These are phyloP conservation scores for Luperina testacea DNA, from an alignment of 2,888 invertebrate genomes.

Conservation along the genomic window DNA sequence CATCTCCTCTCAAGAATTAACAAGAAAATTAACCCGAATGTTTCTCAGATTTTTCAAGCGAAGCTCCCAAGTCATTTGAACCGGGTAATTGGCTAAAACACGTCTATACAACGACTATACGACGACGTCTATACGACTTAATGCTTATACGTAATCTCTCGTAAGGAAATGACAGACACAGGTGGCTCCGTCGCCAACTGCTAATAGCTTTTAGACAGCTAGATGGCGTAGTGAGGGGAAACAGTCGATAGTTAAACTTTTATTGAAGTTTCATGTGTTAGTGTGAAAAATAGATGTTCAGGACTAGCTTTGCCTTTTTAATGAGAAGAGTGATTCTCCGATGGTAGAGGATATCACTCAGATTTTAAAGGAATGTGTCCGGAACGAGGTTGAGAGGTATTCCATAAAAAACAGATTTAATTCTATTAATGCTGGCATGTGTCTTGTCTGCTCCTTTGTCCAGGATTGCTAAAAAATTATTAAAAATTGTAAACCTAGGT, in stretches of 20 bases:
- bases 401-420: too few species aligned
- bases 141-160: conserved; percentile 85
- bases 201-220: conserved; percentile 90
- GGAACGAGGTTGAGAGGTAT: too few species aligned
- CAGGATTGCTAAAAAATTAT: too few species aligned
- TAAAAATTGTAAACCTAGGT: too few species aligned
- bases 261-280: neutral
- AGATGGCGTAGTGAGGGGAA: conserved; percentile 70
- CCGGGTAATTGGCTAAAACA: conserved; percentile 71
- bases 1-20: conserved; percentile 11
- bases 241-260: conserved; percentile 38
- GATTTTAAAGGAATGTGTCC: too few species aligned
- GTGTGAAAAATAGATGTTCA: too few species aligned
- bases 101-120: conserved; percentile 57
- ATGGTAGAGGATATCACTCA: too few species aligned
- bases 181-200: conserved; percentile 83
- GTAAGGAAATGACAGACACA: conserved; percentile 87
- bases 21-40: conserved; percentile 1
- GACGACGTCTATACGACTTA: conserved; percentile 62
- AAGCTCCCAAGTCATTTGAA: conserved; percentile 50
- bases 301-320: too few species aligned
- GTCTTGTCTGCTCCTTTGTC: too few species aligned
- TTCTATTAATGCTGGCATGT: too few species aligned
- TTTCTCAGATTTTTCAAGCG: conserved; percentile 44
- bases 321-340: too few species aligned